Evolutionary conservation across 1,140 invertebrate genomes (phyloP).

Genomic region (Brachionus plicatilis): DNA sequence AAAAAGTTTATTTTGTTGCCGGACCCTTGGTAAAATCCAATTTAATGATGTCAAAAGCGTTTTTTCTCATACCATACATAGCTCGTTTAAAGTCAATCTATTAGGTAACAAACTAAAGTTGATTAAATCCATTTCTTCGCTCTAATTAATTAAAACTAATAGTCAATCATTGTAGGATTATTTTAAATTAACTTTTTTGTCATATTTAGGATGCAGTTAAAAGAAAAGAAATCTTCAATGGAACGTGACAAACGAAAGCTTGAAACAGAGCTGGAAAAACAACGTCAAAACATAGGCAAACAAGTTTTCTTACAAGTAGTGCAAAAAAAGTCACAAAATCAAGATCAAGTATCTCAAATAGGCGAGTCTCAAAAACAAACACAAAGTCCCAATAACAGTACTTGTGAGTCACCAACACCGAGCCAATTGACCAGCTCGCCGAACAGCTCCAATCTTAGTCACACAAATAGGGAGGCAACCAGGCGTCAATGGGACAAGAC

Average conservation of each 20-base stretch:
- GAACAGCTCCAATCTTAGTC: neutral
- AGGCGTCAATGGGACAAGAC: constrained; percentile 38
- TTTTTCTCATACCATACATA: neutral
- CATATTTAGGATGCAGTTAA: constrained; percentile 35
- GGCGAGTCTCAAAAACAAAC: neutral
- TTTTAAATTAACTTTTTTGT: neutral
- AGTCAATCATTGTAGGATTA: neutral
- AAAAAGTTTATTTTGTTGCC: neutral
- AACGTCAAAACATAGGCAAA: constrained; percentile 35
- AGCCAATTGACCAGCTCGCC: constrained; percentile 14
- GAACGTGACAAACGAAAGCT: constrained; percentile 38
- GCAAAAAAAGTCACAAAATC: constrained; percentile 3
- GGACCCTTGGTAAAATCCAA: neutral
- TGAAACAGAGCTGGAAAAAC: constrained; percentile 29
- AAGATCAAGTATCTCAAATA: neutral
- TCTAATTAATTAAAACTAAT: constrained; percentile 19
- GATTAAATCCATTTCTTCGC: neutral
- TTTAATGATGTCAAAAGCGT: too few relatives aligned
- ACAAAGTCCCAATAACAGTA: constrained; percentile 5
- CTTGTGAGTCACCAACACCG: neutral
- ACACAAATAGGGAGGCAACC: neutral
- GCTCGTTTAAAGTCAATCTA: neutral
- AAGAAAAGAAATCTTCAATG: constrained; percentile 39
- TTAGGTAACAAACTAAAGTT: neutral
- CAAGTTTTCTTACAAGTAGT: constrained; percentile 39